Evolutionary conservation across 2,888 invertebrate species (phyloP).

Genomic region (Xylota sylvarum): DNA sequence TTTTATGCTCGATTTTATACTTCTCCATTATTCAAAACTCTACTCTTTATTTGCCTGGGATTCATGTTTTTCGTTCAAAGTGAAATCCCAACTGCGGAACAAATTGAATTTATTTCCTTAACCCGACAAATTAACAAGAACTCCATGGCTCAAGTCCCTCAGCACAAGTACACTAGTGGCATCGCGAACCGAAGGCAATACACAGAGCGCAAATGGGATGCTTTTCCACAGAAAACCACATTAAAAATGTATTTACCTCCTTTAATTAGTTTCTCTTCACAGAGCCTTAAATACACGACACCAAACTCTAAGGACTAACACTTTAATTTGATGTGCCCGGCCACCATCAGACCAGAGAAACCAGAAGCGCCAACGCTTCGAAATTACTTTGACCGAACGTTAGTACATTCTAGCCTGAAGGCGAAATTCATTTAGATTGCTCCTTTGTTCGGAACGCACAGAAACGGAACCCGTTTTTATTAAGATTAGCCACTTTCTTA

Average conservation of each 20-base stretch:
- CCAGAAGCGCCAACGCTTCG: constrained; percentile 33
- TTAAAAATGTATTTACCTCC: constrained; percentile 79
- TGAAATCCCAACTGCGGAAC: constrained; percentile 29
- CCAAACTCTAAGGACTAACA: constrained; percentile 70
- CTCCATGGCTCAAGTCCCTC: neutral
- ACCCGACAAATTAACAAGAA: constrained; percentile 56
- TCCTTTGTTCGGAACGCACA: constrained; percentile 66
- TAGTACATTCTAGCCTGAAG: constrained; percentile 72
- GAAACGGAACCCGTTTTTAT: constrained; percentile 69
- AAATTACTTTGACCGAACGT: constrained; percentile 75
- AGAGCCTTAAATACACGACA: constrained; percentile 67
- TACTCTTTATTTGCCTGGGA: constrained; percentile 29
- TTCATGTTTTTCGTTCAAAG: constrained; percentile 12
- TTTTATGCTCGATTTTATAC: neutral
- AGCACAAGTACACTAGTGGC: constrained; percentile 25
- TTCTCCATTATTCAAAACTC: constrained; percentile 28
- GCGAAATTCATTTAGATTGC: constrained; percentile 78
- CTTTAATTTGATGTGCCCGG: constrained; percentile 72
- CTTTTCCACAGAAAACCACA: constrained; percentile 74
- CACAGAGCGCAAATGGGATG: constrained; percentile 37
- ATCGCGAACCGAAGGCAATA: constrained; percentile 24
- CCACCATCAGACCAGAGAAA: constrained; percentile 23
- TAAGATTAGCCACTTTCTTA: constrained; percentile 79
- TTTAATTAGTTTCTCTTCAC: constrained; percentile 78
- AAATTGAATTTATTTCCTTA: constrained; percentile 58